phyloP scores from a whole-genome alignment of 1,140 invertebrate species.

The Drosophila rhopaloa region DNA sequence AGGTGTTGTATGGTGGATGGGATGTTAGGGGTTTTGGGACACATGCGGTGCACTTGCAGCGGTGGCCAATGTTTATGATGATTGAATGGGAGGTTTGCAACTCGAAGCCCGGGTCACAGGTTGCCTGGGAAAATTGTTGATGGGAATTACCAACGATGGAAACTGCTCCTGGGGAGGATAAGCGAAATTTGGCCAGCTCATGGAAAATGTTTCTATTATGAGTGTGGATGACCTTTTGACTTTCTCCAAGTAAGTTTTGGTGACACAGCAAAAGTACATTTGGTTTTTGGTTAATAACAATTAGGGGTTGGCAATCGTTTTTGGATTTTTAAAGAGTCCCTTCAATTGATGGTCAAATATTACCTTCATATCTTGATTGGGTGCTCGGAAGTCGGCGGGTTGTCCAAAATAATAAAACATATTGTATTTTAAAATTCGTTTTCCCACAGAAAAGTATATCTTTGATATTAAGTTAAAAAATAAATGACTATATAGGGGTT shows the following conservation, averaged over 20 bases:
- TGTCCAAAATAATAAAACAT: background rate
- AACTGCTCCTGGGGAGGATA: constrained; percentile 9
- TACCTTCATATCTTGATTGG: background rate
- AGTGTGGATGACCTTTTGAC: constrained; percentile 30
- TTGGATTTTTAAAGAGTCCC: no score
- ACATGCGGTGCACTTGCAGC: constrained; percentile 78
- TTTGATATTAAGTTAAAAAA: no score
- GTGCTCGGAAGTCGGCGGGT: background rate
- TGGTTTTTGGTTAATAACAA: constrained; percentile 1
- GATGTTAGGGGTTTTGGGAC: constrained; percentile 36
- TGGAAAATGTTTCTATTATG: constrained; percentile 10
- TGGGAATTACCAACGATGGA: constrained; percentile 30
- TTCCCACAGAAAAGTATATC: background rate
- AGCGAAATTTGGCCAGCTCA: constrained; percentile 18
- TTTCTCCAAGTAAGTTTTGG: constrained; percentile 7
- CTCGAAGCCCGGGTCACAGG: constrained; percentile 42
- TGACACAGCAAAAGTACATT: background rate
- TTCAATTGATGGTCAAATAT: background rate
- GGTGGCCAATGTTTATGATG: constrained; percentile 62
- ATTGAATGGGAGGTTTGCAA: constrained; percentile 57
- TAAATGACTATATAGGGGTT: background rate
- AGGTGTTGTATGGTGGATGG: constrained; percentile 38
- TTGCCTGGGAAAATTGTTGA: constrained; percentile 55
- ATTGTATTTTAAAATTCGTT: background rate
- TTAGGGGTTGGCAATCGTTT: constrained; percentile 15